These are phyloP conservation scores for Heliconius charithonia DNA, from an alignment of 2,888 invertebrate genomes.

Conservation along the genomic window DNA sequence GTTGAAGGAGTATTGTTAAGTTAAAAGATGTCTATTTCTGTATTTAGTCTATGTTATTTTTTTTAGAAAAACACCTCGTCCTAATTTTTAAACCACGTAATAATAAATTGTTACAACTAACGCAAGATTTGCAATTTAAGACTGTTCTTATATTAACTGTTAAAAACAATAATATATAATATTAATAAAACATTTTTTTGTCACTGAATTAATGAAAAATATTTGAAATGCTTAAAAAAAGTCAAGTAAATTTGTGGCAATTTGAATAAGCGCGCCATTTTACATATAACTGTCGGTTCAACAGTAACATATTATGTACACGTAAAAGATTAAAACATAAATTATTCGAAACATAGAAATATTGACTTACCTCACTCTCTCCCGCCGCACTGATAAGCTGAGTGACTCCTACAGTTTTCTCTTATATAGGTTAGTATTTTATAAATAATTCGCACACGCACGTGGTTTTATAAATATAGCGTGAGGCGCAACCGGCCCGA, in stretches of 20 bases:
- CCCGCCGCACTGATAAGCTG: background rate
- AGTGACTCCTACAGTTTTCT: background rate
- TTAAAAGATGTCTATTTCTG: too few relatives aligned
- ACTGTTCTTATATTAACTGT: background rate
- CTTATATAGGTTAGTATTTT: constrained; percentile 13
- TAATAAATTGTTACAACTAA: background rate
- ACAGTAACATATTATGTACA: background rate
- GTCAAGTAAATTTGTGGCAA: background rate
- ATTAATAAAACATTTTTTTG: background rate
- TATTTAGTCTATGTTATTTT: background rate
- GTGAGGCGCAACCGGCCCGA: constrained; percentile 5
- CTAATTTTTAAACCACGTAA: background rate
- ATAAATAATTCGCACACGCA: constrained; percentile 10
- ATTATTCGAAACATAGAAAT: background rate
- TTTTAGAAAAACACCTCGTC: background rate
- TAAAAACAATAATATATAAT: background rate
- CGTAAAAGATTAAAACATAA: background rate
- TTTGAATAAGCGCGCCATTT: background rate
- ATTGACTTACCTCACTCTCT: constrained; percentile 8
- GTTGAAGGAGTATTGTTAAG: too few relatives aligned
- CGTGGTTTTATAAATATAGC: constrained; percentile 10
- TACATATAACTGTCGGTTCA: background rate
- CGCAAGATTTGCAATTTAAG: background rate
- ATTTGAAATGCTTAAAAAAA: background rate
- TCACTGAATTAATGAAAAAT: background rate